Conservation (phyloP, 2,888 invertebrate genomes). For the Tromatobia lineatoria region DNA sequence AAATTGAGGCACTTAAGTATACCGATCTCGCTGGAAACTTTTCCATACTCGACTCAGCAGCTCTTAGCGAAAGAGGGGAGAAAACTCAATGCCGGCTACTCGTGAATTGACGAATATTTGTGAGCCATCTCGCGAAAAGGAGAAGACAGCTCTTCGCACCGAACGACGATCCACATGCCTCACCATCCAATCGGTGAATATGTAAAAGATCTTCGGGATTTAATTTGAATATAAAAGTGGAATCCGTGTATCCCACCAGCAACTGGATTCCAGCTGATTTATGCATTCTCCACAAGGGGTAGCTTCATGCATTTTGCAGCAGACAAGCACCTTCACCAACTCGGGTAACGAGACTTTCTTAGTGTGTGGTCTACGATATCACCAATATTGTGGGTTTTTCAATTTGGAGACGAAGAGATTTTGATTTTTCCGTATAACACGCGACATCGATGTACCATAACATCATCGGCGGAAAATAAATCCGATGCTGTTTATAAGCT, state of each 20-base stretch:
- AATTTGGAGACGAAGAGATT: slow-evolving; percentile 35
- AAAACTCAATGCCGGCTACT: slow-evolving; percentile 16
- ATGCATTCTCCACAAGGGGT: slow-evolving; percentile 62
- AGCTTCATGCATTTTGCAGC: slow-evolving; percentile 67
- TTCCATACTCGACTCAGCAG: slow-evolving; percentile 18
- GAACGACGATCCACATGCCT: slow-evolving; percentile 46
- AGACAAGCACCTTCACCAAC: slow-evolving; percentile 48
- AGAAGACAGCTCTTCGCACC: slow-evolving; percentile 14
- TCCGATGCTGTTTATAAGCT: slow-evolving; percentile 18
- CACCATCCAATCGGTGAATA: slow-evolving; percentile 64
- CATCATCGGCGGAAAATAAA: slow-evolving; percentile 13
- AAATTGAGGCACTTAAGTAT: not conserved
- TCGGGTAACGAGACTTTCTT: slow-evolving; percentile 36
- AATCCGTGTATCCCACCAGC: slow-evolving; percentile 65
- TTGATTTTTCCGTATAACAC: slow-evolving; percentile 40
- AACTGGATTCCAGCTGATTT: slow-evolving; percentile 65
- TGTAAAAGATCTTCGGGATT: slow-evolving; percentile 67
- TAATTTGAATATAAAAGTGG: slow-evolving; percentile 68
- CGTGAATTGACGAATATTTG: slow-evolving; percentile 57
- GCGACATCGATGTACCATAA: slow-evolving; percentile 3
- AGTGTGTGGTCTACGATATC: slow-evolving; percentile 25
- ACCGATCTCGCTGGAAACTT: not conserved
- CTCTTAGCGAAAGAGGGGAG: not conserved
- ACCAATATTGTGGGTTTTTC: slow-evolving; percentile 55
- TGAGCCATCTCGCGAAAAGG: slow-evolving; percentile 21